Evolutionary conservation across 2,888 invertebrate species (phyloP).

Genomic region (Temnothorax rugatulus): DNA sequence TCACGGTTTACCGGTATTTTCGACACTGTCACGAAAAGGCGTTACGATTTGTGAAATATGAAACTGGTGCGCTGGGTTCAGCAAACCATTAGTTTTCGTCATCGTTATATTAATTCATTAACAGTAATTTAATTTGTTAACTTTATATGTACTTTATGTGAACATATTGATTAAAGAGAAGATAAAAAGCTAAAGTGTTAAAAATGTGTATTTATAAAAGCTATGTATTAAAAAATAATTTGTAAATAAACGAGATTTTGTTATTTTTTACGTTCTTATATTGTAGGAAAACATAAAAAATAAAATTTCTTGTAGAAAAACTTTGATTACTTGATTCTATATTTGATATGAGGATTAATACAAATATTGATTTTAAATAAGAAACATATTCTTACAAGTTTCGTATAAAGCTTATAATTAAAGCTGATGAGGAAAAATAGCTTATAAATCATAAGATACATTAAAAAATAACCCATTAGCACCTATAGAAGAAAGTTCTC

Average conservation of each 20-base stretch:
- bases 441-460: constrained; percentile 27
- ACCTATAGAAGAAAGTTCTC: constrained; percentile 32
- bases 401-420: neutral
- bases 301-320: neutral
- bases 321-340: neutral
- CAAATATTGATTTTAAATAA: neutral
- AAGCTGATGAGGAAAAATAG: neutral
- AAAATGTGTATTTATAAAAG: neutral
- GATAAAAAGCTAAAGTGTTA: neutral
- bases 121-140: neutral
- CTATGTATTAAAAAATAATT: neutral
- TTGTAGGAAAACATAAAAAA: neutral
- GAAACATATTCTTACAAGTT: neutral
- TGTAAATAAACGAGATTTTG: neutral
- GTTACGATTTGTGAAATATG: neutral
- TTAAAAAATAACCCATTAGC: constrained; percentile 49
- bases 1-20: constrained; percentile 40
- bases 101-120: constrained; percentile 3
- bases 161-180: constrained; percentile 16
- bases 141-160: neutral
- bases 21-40: constrained; percentile 33
- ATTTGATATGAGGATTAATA: neutral
- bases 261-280: neutral
- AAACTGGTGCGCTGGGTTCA: neutral
- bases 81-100: neutral